phyloP scores from a whole-genome alignment of 2,797 vertebrate species.

The Peromyscus attwateri region DNA sequence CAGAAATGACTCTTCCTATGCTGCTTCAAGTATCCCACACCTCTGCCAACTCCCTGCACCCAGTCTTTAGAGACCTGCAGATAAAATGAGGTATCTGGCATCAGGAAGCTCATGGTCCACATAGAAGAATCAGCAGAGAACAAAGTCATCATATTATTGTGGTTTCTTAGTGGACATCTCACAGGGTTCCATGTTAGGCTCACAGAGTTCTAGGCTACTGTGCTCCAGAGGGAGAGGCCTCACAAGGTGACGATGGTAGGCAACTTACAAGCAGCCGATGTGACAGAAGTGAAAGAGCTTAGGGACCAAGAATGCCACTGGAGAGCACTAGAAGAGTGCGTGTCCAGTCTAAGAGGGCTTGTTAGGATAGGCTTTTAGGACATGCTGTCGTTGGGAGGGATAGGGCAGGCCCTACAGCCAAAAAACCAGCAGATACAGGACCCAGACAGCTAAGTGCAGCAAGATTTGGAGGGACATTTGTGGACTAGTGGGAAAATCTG shows the following conservation, averaged over 20 bases:
- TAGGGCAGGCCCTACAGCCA: too few species aligned
- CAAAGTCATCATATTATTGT: fast-evolving
- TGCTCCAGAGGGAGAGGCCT: background rate
- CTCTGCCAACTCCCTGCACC: background rate
- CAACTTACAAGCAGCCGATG: too few species aligned
- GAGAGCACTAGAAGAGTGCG: background rate
- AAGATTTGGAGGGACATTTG: fast-evolving
- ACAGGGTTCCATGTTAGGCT: background rate
- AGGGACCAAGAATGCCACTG: fast-evolving
- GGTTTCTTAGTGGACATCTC: background rate
- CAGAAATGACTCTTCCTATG: background rate
- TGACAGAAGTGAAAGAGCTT: background rate
- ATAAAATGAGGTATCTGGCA: background rate
- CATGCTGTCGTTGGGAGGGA: too few species aligned
- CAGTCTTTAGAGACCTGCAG: background rate
- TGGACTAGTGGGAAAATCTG: background rate
- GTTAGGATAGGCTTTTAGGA: too few species aligned
- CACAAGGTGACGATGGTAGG: fast-evolving
- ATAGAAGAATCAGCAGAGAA: background rate
- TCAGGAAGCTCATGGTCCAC: too few species aligned
- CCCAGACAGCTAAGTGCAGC: background rate
- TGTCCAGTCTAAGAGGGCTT: fast-evolving
- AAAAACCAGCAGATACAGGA: background rate
- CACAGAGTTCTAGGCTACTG: background rate
- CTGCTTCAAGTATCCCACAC: too few species aligned